Evolutionary conservation across 2,113 vertebrate species (phyloP).

Genomic region (Myotis brandtii): DNA sequence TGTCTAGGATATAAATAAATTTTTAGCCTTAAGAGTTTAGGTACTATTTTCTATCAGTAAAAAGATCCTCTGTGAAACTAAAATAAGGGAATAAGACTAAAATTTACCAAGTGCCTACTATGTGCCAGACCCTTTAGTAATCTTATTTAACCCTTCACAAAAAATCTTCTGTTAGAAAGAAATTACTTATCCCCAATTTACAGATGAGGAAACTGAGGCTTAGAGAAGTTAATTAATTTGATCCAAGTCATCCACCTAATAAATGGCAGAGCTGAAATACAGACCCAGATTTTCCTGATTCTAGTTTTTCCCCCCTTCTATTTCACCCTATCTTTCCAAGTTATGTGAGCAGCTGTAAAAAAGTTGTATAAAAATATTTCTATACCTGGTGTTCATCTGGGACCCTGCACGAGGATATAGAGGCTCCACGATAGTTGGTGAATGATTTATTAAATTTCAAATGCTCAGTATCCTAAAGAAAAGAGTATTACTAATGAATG

Average conservation of each 20-base stretch:
- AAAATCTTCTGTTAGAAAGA: background rate
- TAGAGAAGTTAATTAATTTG: slow-evolving; percentile 16
- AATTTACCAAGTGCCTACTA: background rate
- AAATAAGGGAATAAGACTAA: slow-evolving; percentile 20
- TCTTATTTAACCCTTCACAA: slow-evolving; percentile 6
- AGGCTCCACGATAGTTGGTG: slow-evolving; percentile 61
- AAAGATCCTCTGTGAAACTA: background rate
- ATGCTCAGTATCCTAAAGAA: slow-evolving; percentile 63
- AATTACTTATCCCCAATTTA: slow-evolving; percentile 10
- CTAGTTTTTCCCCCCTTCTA: background rate
- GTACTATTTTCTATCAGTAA: slow-evolving; percentile 51
- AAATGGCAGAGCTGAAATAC: background rate
- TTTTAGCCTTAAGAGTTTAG: slow-evolving; percentile 5
- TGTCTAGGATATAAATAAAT: slow-evolving; percentile 21
- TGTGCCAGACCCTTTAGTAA: background rate
- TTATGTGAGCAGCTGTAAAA: background rate
- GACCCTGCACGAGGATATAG: slow-evolving; percentile 41
- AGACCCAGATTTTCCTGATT: slow-evolving; percentile 27
- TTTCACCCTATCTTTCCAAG: slow-evolving; percentile 22
- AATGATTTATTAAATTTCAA: slow-evolving; percentile 62
- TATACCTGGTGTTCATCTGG: slow-evolving; percentile 82
- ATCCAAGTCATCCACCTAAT: slow-evolving; percentile 12
- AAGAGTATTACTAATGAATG: slow-evolving; percentile 25
- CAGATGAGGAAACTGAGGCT: slow-evolving; percentile 18
- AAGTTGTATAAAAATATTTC: background rate